Evolutionary conservation across 2,113 vertebrate genomes (phyloP).

Genomic region (Nasalis larvatus): DNA sequence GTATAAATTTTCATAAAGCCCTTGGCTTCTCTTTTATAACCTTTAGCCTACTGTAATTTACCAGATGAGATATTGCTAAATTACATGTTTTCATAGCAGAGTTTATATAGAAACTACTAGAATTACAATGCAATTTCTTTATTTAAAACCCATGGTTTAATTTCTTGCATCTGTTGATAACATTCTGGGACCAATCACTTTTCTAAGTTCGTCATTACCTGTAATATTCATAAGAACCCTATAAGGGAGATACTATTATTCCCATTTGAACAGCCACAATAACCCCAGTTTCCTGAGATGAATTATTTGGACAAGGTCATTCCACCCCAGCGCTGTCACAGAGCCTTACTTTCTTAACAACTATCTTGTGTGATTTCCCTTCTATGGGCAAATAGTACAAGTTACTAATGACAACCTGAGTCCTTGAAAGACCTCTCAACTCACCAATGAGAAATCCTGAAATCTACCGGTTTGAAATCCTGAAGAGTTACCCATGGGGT

Average conservation of each 20-base stretch:
- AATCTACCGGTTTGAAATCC: neutral
- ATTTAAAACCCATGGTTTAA: neutral
- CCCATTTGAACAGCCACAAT: neutral
- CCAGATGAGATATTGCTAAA: neutral
- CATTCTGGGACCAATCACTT: neutral
- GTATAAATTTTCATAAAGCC: neutral
- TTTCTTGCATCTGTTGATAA: neutral
- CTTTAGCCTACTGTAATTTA: neutral
- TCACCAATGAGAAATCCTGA: neutral
- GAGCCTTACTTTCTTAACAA: neutral
- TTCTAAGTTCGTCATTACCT: neutral
- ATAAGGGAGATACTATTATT: neutral
- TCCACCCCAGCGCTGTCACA: neutral
- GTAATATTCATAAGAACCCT: neutral
- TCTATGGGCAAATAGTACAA: neutral
- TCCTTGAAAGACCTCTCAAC: neutral
- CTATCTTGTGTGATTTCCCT: neutral
- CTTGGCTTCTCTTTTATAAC: neutral
- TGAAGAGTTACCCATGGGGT: neutral
- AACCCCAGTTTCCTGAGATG: neutral
- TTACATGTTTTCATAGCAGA: neutral
- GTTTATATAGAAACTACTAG: neutral
- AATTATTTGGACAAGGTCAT: neutral
- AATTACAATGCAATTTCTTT: neutral
- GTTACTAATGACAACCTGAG: neutral